Evolutionary conservation across 2,888 invertebrate genomes (phyloP).

Genomic region (Andricus quercusramuli): DNA sequence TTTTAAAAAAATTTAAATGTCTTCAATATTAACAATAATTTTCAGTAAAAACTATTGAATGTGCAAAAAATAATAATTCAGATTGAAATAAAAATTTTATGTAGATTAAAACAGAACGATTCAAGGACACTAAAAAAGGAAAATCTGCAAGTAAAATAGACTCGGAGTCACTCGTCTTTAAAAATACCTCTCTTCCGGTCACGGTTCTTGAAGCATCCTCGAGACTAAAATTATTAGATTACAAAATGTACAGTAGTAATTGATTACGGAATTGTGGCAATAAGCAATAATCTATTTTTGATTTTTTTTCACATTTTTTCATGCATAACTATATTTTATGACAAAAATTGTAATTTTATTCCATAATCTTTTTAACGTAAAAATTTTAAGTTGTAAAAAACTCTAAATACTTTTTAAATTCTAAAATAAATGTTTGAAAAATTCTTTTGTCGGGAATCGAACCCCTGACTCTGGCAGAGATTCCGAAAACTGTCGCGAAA

Average conservation of each 20-base stretch:
- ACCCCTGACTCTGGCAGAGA: neutral
- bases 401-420: too few species aligned
- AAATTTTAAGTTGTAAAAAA: neutral
- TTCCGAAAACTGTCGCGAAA: neutral
- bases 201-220: neutral
- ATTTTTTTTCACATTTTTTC: neutral
- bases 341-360: neutral
- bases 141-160: neutral
- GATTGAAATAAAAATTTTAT: neutral
- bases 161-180: neutral
- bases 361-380: neutral
- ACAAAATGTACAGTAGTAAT: neutral
- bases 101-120: too few species aligned
- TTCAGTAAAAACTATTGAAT: neutral
- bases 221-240: slow-evolving; percentile 3
- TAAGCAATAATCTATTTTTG: neutral
- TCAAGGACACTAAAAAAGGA: neutral
- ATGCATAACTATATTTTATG: neutral
- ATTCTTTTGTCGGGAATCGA: neutral
- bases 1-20: too few species aligned
- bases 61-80: too few species aligned
- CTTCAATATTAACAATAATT: too few species aligned
- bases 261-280: slow-evolving; percentile 26
- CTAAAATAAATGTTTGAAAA: neutral
- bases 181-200: neutral